Evolutionary conservation across 2,113 vertebrate genomes (phyloP).

Genomic region (Ophiodon elongatus): DNA sequence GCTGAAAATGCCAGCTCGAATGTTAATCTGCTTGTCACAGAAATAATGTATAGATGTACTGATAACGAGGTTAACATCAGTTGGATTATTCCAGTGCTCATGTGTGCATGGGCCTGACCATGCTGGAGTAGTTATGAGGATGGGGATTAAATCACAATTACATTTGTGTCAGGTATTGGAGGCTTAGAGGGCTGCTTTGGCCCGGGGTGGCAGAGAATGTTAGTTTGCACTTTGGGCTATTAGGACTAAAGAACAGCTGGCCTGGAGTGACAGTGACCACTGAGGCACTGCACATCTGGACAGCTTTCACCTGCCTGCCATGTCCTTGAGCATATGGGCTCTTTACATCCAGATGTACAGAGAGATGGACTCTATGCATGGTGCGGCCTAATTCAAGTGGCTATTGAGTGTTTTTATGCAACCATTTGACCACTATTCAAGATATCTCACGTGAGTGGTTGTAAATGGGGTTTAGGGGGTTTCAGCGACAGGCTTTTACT

Average conservation of each 20-base stretch:
- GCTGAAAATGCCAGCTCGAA: conserved; percentile 2
- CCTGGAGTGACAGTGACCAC: conserved; percentile 30
- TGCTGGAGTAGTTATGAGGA: conserved; percentile 30
- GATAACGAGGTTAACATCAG: conserved; percentile 23
- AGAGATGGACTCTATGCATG: conserved; percentile 22
- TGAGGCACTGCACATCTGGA: conserved; percentile 66
- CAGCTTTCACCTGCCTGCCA: conserved; percentile 62
- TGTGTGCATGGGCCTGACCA: conserved; percentile 26
- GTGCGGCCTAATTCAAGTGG: conserved; percentile 51
- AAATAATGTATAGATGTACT: conserved; percentile 11
- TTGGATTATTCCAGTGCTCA: neutral
- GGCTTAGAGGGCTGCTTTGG: conserved; percentile 71
- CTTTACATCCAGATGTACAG: conserved; percentile 64
- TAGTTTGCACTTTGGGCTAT: conserved; percentile 72
- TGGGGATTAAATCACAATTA: conserved; percentile 79
- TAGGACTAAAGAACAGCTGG: conserved; percentile 69
- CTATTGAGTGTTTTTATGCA: conserved; percentile 34
- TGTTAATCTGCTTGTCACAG: conserved; percentile 7
- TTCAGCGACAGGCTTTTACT: conserved; percentile 44
- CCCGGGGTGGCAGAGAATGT: conserved; percentile 44
- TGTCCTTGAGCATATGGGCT: conserved; percentile 54
- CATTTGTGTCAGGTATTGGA: conserved; percentile 74
- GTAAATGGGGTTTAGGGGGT: conserved; percentile 36
- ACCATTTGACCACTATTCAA: conserved; percentile 47
- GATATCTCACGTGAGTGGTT: conserved; percentile 49